These are phyloP conservation scores for Lamellibrachia columna DNA, from an alignment of 2,888 invertebrate genomes.

Conservation along the genomic window DNA sequence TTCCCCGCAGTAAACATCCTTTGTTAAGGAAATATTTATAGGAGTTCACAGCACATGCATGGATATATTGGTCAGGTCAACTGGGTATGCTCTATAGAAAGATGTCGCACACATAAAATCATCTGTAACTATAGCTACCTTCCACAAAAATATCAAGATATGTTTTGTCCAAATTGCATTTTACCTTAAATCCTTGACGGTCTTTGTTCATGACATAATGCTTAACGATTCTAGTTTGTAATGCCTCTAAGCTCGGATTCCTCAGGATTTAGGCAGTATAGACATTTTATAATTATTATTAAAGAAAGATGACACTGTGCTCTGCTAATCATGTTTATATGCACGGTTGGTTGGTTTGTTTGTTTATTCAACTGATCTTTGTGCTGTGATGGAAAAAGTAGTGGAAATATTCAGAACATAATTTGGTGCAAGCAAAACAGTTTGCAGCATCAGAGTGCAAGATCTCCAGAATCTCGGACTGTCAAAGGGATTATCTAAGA, in stretches of 20 bases:
- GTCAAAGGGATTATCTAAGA: neutral
- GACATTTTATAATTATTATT: too few species aligned
- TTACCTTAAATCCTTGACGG: too few species aligned
- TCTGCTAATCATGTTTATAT: neutral
- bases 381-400: neutral
- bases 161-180: too few species aligned
- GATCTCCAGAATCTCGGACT: neutral
- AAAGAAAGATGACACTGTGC: neutral
- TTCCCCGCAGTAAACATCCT: neutral
- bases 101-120: neutral
- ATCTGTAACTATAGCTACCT: too few species aligned
- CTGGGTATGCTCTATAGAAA: neutral
- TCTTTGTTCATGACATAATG: too few species aligned
- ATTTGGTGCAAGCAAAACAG: neutral
- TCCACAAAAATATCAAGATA: too few species aligned
- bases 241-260: too few species aligned
- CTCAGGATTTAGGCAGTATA: too few species aligned
- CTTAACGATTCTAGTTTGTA: too few species aligned
- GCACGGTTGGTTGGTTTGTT: neutral
- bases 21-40: conserved; percentile 16
- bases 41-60: neutral
- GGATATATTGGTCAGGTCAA: neutral
- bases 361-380: neutral
- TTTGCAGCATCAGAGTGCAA: neutral
- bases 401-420: neutral